Evolutionary conservation across 2,888 invertebrate species (phyloP), one percentile per base, ranked within the genome.

Genomic region (Eupsilia transversa): DNA sequence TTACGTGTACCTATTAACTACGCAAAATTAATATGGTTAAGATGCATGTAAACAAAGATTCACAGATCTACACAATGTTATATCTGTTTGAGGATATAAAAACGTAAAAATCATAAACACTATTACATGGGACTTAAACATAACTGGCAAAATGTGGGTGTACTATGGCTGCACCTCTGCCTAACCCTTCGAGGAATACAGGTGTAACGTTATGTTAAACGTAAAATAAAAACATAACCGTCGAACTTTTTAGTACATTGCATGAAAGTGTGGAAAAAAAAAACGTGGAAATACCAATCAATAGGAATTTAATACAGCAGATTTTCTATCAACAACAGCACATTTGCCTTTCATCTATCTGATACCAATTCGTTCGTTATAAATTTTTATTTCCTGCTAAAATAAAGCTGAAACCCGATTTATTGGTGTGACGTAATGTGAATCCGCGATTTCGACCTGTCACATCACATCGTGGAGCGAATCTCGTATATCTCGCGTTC

Each of bases 361-460:
- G 33, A 61, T 23, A 56, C 33, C 57, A 33, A 72, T 73, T 33
- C 4, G 27, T 38, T 49, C 35, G 33, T 2, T 3, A 1, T 9
- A 30, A 0, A 41, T 52, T 61, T 60, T 57, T 46, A 79, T 70
- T 56, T 60, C 41, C 54, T 64, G 38, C 33, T 10, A 66, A 63
- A 77, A 69, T 71, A 70, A 71, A 59, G 10, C 57, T 63, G 59
- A 27, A 75, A 59, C 33, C 52, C 71, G 38, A 65, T 72, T 60
- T 38, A 56, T 41, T 65, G 38, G 43, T 38, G 66, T 65, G 74
- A 77, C 49, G 66, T 43, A 38, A 66, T 43, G 66, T 30, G 38
- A 82, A 72, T 73, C 69, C 71, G 27, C 63, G 76, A 82, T 83
- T 80, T 72, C 38, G 30, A 67, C 77, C 66, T 73, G 73, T 74